Base-by-base conservation (phyloP, 2,888 invertebrate genomes). In the Unio pictorum region DNA sequence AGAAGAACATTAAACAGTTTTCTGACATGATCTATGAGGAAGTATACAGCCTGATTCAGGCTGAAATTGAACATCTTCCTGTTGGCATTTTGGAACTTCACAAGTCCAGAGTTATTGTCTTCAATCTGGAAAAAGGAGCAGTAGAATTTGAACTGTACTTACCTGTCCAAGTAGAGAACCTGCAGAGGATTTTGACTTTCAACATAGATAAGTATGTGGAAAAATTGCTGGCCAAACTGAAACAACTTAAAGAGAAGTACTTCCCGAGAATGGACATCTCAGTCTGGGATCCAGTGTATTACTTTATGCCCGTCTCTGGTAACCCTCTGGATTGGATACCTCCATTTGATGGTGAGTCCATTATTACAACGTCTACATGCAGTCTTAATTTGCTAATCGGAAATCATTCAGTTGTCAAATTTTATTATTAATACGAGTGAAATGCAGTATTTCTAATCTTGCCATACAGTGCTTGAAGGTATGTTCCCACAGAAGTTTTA, bases 281-380 rank as follows among this genome's bases (percentile, higher is more conserved):
- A 30, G 92, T 96, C 67, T 95, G 95, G 93, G 94, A 94, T 23
- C 92, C 94, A 74, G 95, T 95, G 89, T 94, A 95, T 86, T 93
- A 94, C 80, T 93, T 95, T 84, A 93, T 94, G 78, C 94, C 95
- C 0, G 94, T 94, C 84, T 92, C 75, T 54, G 67, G 64, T 68
- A 71, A 71, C 30, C 93, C 85, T 94, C 94, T 96, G 88, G 92
- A 93, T 63, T 94, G 95, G 23, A 23, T 23, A 23, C 23, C 23
- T 23, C 23, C 23, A 23, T 23, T 23, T 23, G 23, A 23, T 23
- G 93, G 96, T 96, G 90, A 90, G 76, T 71, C 28, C 30, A 30
- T 30, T 30, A 30, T 30, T 30, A 30, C 30, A 30, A 30, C 30
- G 5, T 30, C 30, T 30, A 3, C 3, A 30, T 30, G 5, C 30